phyloP scores from a whole-genome alignment of 2,888 invertebrate species.

The Chrysolina oricalcia region DNA sequence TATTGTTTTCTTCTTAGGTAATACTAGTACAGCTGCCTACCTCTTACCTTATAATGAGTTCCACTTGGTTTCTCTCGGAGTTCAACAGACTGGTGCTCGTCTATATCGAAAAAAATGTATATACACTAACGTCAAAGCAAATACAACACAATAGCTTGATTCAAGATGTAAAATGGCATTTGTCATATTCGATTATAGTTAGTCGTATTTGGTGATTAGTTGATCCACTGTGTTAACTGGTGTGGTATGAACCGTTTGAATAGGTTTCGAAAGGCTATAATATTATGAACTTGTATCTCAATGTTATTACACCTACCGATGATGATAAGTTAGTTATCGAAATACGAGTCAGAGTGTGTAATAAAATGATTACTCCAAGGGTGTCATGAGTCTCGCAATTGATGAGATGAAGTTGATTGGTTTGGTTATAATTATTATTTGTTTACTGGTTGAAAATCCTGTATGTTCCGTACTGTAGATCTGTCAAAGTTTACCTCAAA shows the following conservation, averaged over 20 bases:
- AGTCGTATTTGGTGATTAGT: neutral
- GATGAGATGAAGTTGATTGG: too few species aligned
- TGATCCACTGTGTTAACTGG: neutral
- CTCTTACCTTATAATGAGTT: constrained; percentile 17
- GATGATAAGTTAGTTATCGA: neutral
- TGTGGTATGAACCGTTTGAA: neutral
- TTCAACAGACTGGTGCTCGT: constrained; percentile 6
- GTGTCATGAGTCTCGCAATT: too few species aligned
- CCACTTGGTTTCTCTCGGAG: constrained; percentile 11
- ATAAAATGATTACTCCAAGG: too few species aligned
- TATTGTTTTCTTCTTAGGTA: constrained; percentile 25
- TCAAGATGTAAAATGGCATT: too few species aligned
- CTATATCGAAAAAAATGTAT: neutral
- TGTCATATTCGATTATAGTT: too few species aligned
- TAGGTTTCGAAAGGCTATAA: neutral
- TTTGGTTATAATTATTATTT: too few species aligned
- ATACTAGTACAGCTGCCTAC: constrained; percentile 6
- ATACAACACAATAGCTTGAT: too few species aligned
- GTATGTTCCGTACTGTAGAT: too few species aligned
- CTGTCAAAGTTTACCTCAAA: too few species aligned
- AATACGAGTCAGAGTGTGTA: neutral
- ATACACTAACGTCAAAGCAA: too few species aligned
- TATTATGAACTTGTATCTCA: neutral
- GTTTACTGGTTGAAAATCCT: too few species aligned
- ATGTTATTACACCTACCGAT: neutral